These are phyloP conservation scores for Scaptomyza tumidula DNA, from an alignment of 2,888 invertebrate species.

Conservation along the genomic window DNA sequence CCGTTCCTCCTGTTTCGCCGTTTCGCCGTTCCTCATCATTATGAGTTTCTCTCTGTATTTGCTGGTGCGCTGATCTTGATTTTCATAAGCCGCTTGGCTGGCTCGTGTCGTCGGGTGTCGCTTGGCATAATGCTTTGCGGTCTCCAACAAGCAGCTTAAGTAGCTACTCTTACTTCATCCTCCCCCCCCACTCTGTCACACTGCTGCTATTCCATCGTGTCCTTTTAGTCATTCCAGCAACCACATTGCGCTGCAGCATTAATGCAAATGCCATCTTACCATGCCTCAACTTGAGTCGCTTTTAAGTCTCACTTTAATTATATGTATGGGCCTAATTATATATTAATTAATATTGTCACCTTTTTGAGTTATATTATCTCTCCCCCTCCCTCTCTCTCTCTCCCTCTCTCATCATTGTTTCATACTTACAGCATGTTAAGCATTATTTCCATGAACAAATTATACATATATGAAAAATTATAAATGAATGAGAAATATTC, in stretches of 20 bases:
- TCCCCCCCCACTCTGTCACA: too few relatives aligned
- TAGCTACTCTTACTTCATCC: conserved; percentile 19
- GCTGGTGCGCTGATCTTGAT: conserved; percentile 53
- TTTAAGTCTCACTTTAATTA: conserved; percentile 28
- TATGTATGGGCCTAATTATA: conserved; percentile 17
- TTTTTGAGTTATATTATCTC: conserved; percentile 6
- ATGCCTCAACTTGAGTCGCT: conserved; percentile 13
- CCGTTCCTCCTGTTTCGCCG: too few relatives aligned
- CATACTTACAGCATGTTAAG: neutral
- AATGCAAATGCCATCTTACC: conserved; percentile 37
- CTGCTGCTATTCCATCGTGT: neutral
- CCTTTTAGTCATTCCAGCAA: neutral
- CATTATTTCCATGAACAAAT: neutral
- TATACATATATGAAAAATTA: neutral
- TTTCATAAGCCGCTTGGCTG: conserved; percentile 59
- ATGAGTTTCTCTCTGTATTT: neutral
- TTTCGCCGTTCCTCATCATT: neutral
- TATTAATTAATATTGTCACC: conserved; percentile 26
- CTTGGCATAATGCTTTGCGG: conserved; percentile 51
- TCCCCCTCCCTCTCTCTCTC: too few relatives aligned
- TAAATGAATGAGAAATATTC: neutral
- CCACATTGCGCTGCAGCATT: neutral
- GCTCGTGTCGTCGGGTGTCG: conserved; percentile 28
- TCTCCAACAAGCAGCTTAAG: conserved; percentile 55
- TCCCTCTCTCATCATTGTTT: neutral